Evolutionary conservation across 2,888 invertebrate species (phyloP), one percentile per base, ranked within the genome.

Genomic region (Diadromus collaris): DNA sequence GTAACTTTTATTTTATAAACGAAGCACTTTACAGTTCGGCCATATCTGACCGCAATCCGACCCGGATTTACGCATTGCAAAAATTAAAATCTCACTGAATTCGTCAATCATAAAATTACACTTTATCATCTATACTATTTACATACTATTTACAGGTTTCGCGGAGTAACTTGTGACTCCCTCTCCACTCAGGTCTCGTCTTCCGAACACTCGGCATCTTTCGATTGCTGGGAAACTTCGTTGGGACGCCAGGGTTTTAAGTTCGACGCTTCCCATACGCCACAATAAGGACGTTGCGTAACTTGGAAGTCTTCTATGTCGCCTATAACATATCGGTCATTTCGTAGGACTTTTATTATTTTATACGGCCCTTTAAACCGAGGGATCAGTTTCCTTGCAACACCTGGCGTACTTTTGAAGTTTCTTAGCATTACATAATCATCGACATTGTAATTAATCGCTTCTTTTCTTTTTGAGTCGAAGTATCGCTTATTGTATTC

Each of bases 381-480:
- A 7, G 82, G 81, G 19, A 82, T 74, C 5, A 83, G 21, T 60
- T 84, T 84, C 34, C 79, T 75, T 2, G 79, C 54, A 16, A 70
- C 71, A n/a, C 83, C 81, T 3, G 77, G 58, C 13, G 80, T 77
- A 27, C 72, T 78, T 7, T 80, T 73, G 29, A 79, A 80, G 41
- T 83, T 81, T 32, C 63, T 19, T 76, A n/a, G n/a, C n/a, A n/a
- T n/a, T n/a, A n/a, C n/a, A n/a, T n/a, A n/a, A n/a, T n/a, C n/a
- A n/a, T n/a, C 24, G 34, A 80, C 81, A 27, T 67, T 64, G 38
- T 74, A 54, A n/a, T 60, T 60, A 51, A 72, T 58, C 13, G 81
- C 76, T 27, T 32, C 44, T 75, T 86, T 86, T 63, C 83, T 85
- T 56, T 70, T 86, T 48, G 76, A 83, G 75, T 88, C 79, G 78